Conservation (phyloP, 2,113 vertebrate species). For the Tupaia chinensis region DNA sequence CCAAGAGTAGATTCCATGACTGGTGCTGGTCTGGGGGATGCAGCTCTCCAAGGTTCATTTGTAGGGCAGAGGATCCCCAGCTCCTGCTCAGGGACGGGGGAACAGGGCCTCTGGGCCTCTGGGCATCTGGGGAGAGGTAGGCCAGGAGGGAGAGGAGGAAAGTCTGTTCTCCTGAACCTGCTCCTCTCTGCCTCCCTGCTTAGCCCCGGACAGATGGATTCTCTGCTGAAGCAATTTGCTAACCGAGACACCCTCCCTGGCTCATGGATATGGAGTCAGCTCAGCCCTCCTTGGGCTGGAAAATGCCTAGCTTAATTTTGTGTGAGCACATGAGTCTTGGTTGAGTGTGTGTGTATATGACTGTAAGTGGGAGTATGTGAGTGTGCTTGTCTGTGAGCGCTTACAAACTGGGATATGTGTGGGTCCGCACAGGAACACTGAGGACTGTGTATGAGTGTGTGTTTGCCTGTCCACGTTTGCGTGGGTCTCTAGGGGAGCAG, state of each 20-base stretch:
- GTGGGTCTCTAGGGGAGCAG: background rate
- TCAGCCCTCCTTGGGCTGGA: constrained; percentile 54
- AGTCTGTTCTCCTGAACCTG: background rate
- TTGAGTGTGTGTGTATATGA: background rate
- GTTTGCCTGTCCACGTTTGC: background rate
- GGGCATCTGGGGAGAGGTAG: background rate
- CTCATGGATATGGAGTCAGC: constrained; percentile 75
- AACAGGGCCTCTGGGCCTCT: too few species aligned
- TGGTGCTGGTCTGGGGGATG: background rate
- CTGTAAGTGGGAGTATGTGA: background rate
- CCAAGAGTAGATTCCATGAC: background rate
- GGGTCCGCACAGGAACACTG: background rate
- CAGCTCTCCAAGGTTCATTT: background rate
- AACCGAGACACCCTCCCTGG: constrained; percentile 78
- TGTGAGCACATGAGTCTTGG: background rate
- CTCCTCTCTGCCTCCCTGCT: background rate
- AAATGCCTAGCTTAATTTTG: background rate
- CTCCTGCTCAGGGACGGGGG: background rate
- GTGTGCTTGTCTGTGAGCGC: background rate
- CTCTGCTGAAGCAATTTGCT: constrained; percentile 76
- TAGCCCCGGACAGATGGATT: background rate
- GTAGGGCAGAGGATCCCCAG: background rate
- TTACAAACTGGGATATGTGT: background rate
- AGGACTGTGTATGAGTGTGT: background rate
- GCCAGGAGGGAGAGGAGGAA: background rate